Percentiles rank a stretch among this genome's conserved stretches.
These are phyloP conservation scores for Pangasius djambal DNA, from an alignment of 2,797 vertebrate genomes.

Conservation along the genomic window DNA sequence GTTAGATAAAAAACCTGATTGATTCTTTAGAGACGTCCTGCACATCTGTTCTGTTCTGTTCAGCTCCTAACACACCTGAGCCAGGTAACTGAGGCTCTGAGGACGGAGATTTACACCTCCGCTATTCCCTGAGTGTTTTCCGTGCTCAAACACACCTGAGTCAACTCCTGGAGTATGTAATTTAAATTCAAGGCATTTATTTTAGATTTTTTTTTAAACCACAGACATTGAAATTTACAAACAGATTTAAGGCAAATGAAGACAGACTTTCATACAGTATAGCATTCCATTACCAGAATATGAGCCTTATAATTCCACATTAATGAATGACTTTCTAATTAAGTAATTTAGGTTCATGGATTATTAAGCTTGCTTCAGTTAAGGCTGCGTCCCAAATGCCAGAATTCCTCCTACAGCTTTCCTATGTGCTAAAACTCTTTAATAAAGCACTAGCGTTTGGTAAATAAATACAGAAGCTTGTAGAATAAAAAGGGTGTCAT, in stretches of 20 bases:
- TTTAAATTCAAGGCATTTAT: no score
- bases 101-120: not conserved
- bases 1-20: not conserved
- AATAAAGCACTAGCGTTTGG: not conserved
- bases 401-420: not conserved
- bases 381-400: not conserved
- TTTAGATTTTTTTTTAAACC: not conserved
- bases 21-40: slow-evolving; percentile 6
- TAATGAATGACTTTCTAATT: not conserved
- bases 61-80: slow-evolving; percentile 16
- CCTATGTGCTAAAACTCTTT: not conserved
- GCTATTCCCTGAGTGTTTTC: not conserved
- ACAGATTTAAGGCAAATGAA: not conserved
- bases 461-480: not conserved
- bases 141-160: not conserved
- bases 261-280: not conserved
- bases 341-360: not conserved
- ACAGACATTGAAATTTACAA: not conserved
- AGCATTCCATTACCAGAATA: not conserved
- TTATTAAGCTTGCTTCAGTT: not conserved
- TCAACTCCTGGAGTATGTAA: not conserved
- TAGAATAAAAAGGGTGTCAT: not conserved
- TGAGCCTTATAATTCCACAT: not conserved
- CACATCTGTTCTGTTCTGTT: slow-evolving; percentile 1
- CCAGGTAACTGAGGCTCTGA: not conserved